phyloP scores from a whole-genome alignment of 2,797 vertebrate species.

The Pseudochirops cupreus region DNA sequence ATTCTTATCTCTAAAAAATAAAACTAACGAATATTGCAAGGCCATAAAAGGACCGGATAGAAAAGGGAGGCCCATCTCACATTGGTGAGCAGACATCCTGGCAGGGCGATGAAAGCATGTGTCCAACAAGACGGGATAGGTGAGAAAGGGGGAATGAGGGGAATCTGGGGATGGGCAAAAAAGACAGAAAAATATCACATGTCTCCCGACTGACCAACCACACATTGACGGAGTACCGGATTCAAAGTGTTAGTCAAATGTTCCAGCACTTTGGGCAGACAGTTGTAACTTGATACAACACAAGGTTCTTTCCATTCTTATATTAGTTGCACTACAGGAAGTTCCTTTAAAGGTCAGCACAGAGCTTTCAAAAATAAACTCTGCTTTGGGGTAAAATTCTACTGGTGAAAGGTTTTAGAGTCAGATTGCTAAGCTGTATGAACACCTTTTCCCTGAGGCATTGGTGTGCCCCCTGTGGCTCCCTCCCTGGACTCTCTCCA shows the following conservation, averaged over 20 bases:
- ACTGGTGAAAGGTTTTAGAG: not conserved
- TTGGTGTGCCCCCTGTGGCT: not conserved
- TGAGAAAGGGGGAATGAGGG: not conserved
- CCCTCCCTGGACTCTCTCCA: not conserved
- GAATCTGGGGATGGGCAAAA: slow-evolving; percentile 21
- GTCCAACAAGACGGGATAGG: not conserved
- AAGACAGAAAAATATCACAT: not conserved
- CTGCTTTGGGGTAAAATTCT: not conserved
- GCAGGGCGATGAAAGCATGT: not conserved
- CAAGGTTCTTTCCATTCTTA: slow-evolving; percentile 20
- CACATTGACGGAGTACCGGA: not conserved
- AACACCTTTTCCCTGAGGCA: not conserved
- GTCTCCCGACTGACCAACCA: not conserved
- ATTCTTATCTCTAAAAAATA: slow-evolving; percentile 10
- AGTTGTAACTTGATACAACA: slow-evolving; percentile 7
- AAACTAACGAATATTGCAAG: slow-evolving; percentile 2
- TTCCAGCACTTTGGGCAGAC: slow-evolving; percentile 19
- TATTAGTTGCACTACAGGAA: not conserved
- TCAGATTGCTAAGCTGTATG: not conserved
- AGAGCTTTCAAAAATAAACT: slow-evolving; percentile 44
- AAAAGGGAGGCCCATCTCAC: too few relatives aligned
- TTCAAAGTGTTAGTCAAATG: not conserved
- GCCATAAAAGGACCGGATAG: not conserved
- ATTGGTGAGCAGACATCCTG: not conserved
- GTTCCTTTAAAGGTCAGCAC: slow-evolving; percentile 17